Percentiles rank a stretch among this genome's conserved stretches.
Conservation (phyloP, 2,888 invertebrate species). For the Hemithea aestivaria region DNA sequence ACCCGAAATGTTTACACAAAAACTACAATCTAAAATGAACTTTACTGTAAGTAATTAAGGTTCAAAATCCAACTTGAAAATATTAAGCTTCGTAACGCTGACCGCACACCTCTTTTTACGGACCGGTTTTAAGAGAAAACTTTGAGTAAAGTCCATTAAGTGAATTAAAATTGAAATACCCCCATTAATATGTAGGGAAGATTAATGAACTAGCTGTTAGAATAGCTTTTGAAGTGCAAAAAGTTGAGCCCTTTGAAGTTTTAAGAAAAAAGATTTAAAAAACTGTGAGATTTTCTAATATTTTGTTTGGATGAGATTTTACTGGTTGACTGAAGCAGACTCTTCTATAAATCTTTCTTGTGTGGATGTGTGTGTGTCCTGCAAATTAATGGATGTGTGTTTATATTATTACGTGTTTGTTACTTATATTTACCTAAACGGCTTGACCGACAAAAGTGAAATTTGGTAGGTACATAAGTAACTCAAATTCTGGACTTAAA, state of each 20-base stretch:
- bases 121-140: slow-evolving; percentile 34
- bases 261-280: too few relatives aligned
- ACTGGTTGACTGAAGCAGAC: too few relatives aligned
- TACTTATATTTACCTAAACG: too few relatives aligned
- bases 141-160: slow-evolving; percentile 41
- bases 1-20: not conserved
- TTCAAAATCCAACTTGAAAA: slow-evolving; percentile 1
- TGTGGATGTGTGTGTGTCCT: too few relatives aligned
- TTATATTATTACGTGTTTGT: too few relatives aligned
- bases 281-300: too few relatives aligned
- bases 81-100: slow-evolving; percentile 4
- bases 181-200: slow-evolving; percentile 43
- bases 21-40: not conserved
- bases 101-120: slow-evolving; percentile 23
- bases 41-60: not conserved
- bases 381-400: too few relatives aligned
- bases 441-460: too few relatives aligned
- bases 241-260: slow-evolving; percentile 8
- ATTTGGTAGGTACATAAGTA: too few relatives aligned
- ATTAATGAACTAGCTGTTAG: slow-evolving; percentile 40
- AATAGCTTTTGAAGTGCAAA: slow-evolving; percentile 7
- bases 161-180: slow-evolving; percentile 44
- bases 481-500: too few relatives aligned
- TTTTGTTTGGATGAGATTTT: too few relatives aligned
- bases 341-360: too few relatives aligned